Evolutionary conservation across 2,113 vertebrate genomes (phyloP).

Genomic region (Rallus limicola): DNA sequence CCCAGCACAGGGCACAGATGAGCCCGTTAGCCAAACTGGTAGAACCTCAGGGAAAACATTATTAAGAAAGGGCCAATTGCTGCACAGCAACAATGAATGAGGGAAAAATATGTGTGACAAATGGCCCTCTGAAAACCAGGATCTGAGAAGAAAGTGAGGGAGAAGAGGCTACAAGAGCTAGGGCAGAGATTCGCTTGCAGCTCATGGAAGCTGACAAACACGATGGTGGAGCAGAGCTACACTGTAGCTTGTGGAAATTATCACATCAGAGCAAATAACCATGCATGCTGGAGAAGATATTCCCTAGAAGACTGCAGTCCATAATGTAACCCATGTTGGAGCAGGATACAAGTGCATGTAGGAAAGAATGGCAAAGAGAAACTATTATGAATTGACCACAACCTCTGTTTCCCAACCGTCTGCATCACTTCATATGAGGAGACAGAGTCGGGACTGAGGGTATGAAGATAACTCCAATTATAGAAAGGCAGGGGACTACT

Average conservation of each 20-base stretch:
- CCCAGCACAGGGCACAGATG: too few relatives aligned
- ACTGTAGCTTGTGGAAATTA: not conserved
- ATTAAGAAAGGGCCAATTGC: not conserved
- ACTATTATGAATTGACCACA: not conserved
- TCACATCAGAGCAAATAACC: not conserved
- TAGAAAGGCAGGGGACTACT: too few relatives aligned
- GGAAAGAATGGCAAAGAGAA: not conserved
- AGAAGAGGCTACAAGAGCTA: not conserved
- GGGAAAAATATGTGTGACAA: not conserved
- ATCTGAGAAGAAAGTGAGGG: not conserved
- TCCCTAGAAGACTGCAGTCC: not conserved
- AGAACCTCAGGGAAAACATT: not conserved
- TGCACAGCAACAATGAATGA: not conserved
- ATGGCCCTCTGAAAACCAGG: not conserved
- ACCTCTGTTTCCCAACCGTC: not conserved
- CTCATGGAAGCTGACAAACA: not conserved
- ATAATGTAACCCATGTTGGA: not conserved
- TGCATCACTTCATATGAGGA: not conserved
- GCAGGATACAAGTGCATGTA: not conserved
- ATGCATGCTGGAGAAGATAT: not conserved
- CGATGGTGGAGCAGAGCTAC: not conserved
- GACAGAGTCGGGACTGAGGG: not conserved
- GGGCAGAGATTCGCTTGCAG: not conserved
- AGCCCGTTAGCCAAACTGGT: not conserved
- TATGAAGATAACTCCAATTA: not conserved